Conservation (phyloP, 2,888 invertebrate genomes). For the Diplazon laetatorius region DNA sequence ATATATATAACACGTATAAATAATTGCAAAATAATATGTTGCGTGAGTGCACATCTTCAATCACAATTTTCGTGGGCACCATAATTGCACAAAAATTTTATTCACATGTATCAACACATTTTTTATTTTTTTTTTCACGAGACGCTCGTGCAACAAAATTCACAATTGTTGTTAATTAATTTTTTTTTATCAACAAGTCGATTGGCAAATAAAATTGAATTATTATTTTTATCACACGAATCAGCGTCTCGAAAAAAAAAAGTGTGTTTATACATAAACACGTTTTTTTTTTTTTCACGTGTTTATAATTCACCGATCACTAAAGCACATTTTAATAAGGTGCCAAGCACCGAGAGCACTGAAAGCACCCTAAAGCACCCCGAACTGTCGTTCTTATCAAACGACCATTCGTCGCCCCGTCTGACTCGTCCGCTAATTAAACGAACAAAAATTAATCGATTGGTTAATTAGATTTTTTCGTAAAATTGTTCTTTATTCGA, state of each 20-base stretch:
- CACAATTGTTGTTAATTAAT: too few relatives aligned
- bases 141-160: too few relatives aligned
- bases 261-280: slow-evolving; percentile 55
- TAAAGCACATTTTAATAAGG: slow-evolving; percentile 72
- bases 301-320: slow-evolving; percentile 64
- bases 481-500: neutral
- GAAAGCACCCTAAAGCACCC: slow-evolving; percentile 77
- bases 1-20: slow-evolving; percentile 18
- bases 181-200: too few relatives aligned
- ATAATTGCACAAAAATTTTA: slow-evolving; percentile 60
- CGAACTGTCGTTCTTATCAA: slow-evolving; percentile 75
- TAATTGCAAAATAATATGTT: slow-evolving; percentile 30
- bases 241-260: slow-evolving; percentile 13
- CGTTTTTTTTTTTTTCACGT: slow-evolving; percentile 37
- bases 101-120: slow-evolving; percentile 54
- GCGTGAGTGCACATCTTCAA: slow-evolving; percentile 62
- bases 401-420: slow-evolving; percentile 64
- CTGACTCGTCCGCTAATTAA: slow-evolving; percentile 52
- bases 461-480: neutral
- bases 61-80: slow-evolving; percentile 63
- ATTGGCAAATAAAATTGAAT: too few relatives aligned
- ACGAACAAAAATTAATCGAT: neutral
- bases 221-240: too few relatives aligned
- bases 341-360: slow-evolving; percentile 76
- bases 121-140: too few relatives aligned